These are phyloP conservation scores for Antechinus flavipes DNA, from an alignment of 2,113 vertebrate genomes.

Conservation along the genomic window DNA sequence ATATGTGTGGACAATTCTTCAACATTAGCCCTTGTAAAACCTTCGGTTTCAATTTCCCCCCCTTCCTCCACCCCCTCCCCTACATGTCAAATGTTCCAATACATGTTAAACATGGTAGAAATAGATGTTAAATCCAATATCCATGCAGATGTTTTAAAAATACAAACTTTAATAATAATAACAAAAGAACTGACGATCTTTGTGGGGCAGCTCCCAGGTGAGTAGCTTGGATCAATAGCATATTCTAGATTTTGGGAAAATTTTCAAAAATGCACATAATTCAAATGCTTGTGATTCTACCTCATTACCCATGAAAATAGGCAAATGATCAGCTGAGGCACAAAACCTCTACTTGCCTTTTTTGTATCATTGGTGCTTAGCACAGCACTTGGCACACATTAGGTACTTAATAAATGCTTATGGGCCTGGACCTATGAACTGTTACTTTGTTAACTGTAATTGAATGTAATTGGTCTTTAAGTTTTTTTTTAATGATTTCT, in stretches of 20 bases:
- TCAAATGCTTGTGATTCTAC: too few species aligned
- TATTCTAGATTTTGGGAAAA: background rate
- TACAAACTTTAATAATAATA: too few species aligned
- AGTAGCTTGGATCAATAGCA: background rate
- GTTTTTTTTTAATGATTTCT: background rate
- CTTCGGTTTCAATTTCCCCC: too few species aligned
- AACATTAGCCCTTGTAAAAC: too few species aligned
- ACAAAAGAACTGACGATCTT: too few species aligned
- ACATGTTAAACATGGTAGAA: too few species aligned
- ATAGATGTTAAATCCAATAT: too few species aligned
- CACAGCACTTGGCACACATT: background rate
- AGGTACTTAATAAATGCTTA: background rate
- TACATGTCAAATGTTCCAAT: too few species aligned
- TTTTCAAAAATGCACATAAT: background rate
- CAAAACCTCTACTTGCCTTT: background rate
- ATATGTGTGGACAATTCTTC: too few species aligned
- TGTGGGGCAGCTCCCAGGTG: background rate
- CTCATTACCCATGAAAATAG: background rate
- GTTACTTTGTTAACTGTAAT: background rate
- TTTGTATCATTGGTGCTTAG: background rate
- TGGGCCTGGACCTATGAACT: background rate
- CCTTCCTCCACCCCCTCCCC: too few species aligned
- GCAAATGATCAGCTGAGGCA: background rate
- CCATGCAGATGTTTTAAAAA: too few species aligned
- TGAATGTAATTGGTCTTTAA: background rate